phyloP scores from a whole-genome alignment of 2,113 vertebrate species.

The Corythoichthys haematopterus region DNA sequence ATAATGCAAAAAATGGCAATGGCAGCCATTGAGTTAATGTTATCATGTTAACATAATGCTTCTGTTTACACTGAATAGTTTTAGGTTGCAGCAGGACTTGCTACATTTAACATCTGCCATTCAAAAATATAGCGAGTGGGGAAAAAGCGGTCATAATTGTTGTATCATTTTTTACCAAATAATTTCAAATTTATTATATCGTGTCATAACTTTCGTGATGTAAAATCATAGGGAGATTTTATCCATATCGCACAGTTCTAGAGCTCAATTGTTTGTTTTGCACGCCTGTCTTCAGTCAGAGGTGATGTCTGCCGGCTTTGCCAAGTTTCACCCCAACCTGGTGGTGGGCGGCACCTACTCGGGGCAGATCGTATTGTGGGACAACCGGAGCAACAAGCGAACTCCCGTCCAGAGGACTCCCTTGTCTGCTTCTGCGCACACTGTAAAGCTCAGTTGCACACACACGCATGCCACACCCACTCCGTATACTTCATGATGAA shows the following conservation, averaged over 20 bases:
- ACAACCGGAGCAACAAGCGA: conserved; percentile 97
- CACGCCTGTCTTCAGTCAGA: conserved; percentile 76
- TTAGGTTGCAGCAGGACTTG: no score
- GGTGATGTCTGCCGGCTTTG: conserved; percentile 96
- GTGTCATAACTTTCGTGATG: no score
- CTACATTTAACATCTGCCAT: no score
- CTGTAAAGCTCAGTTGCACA: conserved; percentile 69
- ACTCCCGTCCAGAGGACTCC: conserved; percentile 96
- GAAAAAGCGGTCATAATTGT: no score
- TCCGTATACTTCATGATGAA: not conserved
- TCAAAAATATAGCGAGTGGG: no score
- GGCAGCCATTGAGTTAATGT: no score
- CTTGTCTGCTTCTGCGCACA: conserved; percentile 93
- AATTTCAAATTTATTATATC: no score
- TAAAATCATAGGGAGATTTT: no score
- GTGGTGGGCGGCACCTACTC: conserved; percentile 97
- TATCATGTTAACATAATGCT: no score
- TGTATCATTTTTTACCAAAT: not conserved
- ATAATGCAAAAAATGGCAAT: no score
- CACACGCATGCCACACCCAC: not conserved
- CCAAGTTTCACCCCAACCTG: conserved; percentile 96
- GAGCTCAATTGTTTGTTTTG: not conserved
- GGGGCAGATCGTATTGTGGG: conserved; percentile 97
- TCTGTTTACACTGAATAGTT: no score
- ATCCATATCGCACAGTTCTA: no score